phyloP scores from a whole-genome alignment of 2,888 invertebrate species.

The Lochmaea capreae region DNA sequence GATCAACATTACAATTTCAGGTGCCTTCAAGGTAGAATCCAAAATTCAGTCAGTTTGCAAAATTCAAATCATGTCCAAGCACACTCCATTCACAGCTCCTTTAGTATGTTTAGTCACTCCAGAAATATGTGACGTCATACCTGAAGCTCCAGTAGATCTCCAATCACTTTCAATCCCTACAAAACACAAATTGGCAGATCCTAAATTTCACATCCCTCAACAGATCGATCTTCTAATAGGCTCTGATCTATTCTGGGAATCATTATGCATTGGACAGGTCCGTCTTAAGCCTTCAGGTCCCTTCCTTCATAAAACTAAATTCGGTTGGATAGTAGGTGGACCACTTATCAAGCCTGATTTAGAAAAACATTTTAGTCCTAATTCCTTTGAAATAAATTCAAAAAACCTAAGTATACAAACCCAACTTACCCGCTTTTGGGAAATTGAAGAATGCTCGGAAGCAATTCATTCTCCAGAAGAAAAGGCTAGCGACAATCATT shows the following conservation, averaged over 20 bases:
- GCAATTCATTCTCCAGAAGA: background rate
- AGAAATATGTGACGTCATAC: background rate
- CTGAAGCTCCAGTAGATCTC: background rate
- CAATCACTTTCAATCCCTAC: background rate
- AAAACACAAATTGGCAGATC: constrained; percentile 2
- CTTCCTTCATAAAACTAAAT: constrained; percentile 4
- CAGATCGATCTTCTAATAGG: constrained; percentile 9
- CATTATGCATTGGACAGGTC: constrained; percentile 6
- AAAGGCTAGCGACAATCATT: background rate
- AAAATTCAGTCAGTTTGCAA: background rate
- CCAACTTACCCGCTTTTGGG: constrained; percentile 8
- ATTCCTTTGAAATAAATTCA: background rate
- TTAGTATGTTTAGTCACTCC: constrained; percentile 1
- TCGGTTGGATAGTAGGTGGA: too few relatives aligned
- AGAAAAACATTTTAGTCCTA: background rate
- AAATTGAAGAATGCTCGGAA: background rate
- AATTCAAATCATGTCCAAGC: constrained; percentile 12
- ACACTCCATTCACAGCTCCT: background rate
- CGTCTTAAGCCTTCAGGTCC: background rate
- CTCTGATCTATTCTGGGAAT: background rate
- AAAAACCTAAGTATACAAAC: background rate
- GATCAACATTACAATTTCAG: constrained; percentile 4
- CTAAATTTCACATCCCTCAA: constrained; percentile 2
- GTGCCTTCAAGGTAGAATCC: constrained; percentile 1
- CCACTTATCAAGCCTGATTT: background rate